These are phyloP conservation scores for Julus scandinavius DNA, from an alignment of 2,888 invertebrate species.

Conservation along the genomic window DNA sequence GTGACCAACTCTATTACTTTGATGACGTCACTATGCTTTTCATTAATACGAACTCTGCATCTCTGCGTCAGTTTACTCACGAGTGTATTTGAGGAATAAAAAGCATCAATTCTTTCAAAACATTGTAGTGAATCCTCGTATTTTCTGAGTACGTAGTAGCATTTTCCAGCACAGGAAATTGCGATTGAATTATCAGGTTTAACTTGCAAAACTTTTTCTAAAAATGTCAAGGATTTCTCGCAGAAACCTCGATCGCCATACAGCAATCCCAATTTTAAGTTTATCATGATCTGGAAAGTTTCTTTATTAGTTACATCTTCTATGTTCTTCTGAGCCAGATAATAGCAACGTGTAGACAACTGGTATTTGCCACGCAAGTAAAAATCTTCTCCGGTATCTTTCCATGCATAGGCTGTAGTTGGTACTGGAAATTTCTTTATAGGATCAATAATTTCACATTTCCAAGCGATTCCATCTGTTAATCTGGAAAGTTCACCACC, in stretches of 20 bases:
- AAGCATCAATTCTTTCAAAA: neutral
- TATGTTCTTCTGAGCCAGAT: neutral
- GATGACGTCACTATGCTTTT: neutral
- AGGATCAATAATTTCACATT: neutral
- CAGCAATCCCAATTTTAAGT: neutral
- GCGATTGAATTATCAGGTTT: neutral
- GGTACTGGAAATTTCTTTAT: neutral
- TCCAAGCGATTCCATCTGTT: neutral
- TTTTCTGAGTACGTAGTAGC: neutral
- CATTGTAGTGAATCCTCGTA: neutral
- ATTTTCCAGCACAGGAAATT: neutral
- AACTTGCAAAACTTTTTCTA: slow-evolving; percentile 2
- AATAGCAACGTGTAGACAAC: neutral
- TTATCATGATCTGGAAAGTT: neutral
- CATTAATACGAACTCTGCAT: neutral
- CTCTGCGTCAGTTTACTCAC: neutral
- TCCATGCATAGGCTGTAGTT: neutral
- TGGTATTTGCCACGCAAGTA: neutral
- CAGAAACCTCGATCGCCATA: neutral
- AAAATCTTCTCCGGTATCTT: neutral
- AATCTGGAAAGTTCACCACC: neutral
- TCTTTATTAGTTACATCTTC: neutral
- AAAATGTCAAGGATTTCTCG: neutral
- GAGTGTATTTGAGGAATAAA: neutral
- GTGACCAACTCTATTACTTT: no score